Evolutionary conservation across 2,113 vertebrate genomes (phyloP).

Genomic region (Nettapus auritus): DNA sequence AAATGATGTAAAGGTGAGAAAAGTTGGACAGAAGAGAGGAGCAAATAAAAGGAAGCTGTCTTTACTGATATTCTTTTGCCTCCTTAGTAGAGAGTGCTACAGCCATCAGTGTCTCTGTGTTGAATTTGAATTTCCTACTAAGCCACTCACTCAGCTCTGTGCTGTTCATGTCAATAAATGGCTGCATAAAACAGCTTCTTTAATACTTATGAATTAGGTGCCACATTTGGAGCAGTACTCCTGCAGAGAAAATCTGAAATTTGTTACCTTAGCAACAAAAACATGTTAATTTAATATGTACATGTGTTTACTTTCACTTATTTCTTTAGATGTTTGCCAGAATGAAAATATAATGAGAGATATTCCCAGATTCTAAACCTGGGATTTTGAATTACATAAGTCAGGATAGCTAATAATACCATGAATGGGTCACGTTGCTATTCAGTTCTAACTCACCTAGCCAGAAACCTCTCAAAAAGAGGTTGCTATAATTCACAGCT

Average conservation of each 20-base stretch:
- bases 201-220: slow-evolving; percentile 22
- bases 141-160: slow-evolving; percentile 3
- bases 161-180: background rate
- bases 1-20: background rate
- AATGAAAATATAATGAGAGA: background rate
- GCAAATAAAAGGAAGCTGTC: background rate
- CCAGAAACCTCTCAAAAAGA: background rate
- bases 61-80: background rate
- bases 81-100: background rate
- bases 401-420: background rate
- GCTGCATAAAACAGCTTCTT: slow-evolving; percentile 6
- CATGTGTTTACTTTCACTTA: background rate
- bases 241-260: slow-evolving; percentile 18
- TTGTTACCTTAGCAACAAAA: slow-evolving; percentile 57
- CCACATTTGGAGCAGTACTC: background rate
- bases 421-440: background rate
- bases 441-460: background rate
- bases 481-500: background rate
- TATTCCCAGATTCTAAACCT: background rate
- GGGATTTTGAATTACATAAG: background rate
- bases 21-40: background rate
- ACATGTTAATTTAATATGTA: background rate
- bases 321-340: background rate
- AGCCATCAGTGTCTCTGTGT: background rate
- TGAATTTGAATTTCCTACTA: slow-evolving; percentile 22